These are phyloP conservation scores for Trissonchulus latispiculum DNA, from an alignment of 2,888 invertebrate genomes.

Conservation along the genomic window DNA sequence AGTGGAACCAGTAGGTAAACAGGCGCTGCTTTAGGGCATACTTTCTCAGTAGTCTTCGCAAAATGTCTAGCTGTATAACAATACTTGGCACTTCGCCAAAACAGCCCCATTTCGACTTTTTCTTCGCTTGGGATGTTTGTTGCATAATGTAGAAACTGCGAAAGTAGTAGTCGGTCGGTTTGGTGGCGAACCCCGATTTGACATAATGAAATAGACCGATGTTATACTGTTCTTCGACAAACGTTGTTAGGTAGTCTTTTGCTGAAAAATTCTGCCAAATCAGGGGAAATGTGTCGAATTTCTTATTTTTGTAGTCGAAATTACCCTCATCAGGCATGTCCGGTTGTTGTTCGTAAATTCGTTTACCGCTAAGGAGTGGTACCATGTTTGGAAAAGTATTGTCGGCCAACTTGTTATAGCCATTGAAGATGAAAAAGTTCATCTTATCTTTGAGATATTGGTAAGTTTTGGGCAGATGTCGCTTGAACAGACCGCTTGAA, in stretches of 20 bases:
- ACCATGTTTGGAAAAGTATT: conserved; percentile 22
- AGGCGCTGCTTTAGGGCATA: background rate
- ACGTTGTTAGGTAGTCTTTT: conserved; percentile 19
- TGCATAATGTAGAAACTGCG: background rate
- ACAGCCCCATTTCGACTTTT: background rate
- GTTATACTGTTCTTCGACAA: conserved; percentile 17
- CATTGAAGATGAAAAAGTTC: background rate
- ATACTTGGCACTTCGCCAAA: background rate
- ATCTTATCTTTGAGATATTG: background rate
- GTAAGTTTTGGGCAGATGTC: background rate
- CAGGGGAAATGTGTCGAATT: conserved; percentile 14
- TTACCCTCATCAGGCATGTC: conserved; percentile 1
- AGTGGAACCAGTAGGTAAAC: background rate
- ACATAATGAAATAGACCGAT: conserved; percentile 18
- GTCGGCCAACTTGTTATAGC: conserved; percentile 10
- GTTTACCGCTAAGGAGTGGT: conserved; percentile 11
- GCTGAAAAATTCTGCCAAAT: conserved; percentile 19
- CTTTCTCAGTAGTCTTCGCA: background rate
- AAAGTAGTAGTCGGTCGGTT: background rate
- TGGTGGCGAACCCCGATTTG: background rate
- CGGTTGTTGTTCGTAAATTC: background rate
- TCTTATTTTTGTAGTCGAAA: background rate
- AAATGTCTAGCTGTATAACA: background rate
- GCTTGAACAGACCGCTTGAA: background rate
- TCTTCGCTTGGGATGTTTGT: background rate